Conservation (phyloP, 2,113 vertebrate genomes). For the Platichthys flesus region DNA sequence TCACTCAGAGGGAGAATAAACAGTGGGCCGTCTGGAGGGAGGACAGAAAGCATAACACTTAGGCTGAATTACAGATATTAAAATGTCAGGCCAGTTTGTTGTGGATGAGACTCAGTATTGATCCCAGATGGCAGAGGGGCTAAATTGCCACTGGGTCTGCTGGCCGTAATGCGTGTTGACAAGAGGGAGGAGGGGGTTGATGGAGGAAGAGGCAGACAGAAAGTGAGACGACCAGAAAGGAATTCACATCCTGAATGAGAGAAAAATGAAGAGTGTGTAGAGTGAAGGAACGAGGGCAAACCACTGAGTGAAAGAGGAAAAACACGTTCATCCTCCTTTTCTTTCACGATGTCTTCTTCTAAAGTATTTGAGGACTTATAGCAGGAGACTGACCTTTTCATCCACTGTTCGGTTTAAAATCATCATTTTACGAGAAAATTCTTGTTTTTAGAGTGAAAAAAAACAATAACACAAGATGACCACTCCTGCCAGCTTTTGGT, state of each 20-base stretch:
- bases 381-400: constrained; percentile 22
- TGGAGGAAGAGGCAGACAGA: constrained; percentile 61
- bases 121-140: constrained; percentile 82
- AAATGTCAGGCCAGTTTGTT: constrained; percentile 78
- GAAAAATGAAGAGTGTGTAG: constrained; percentile 8
- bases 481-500: neutral
- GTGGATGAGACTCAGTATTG: constrained; percentile 81
- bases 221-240: constrained; percentile 62
- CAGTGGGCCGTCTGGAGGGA: constrained; percentile 67
- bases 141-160: constrained; percentile 70
- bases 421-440: neutral
- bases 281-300: constrained; percentile 33
- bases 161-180: constrained; percentile 74
- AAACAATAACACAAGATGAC: neutral
- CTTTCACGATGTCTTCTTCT: neutral
- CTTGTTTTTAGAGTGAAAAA: constrained; percentile 1
- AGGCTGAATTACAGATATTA: constrained; percentile 85
- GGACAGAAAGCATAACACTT: constrained; percentile 83
- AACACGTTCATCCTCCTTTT: constrained; percentile 20
- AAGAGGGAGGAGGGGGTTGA: constrained; percentile 46
- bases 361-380: neutral
- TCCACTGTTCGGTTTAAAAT: constrained; percentile 6
- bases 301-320: constrained; percentile 31
- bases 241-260: constrained; percentile 46
- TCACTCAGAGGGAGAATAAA: constrained; percentile 73